A percentile compares a stretch with the other conserved stretches of the same genome.
phyloP scores from a whole-genome alignment of 2,113 vertebrate species.

The Macrotis lagotis region DNA sequence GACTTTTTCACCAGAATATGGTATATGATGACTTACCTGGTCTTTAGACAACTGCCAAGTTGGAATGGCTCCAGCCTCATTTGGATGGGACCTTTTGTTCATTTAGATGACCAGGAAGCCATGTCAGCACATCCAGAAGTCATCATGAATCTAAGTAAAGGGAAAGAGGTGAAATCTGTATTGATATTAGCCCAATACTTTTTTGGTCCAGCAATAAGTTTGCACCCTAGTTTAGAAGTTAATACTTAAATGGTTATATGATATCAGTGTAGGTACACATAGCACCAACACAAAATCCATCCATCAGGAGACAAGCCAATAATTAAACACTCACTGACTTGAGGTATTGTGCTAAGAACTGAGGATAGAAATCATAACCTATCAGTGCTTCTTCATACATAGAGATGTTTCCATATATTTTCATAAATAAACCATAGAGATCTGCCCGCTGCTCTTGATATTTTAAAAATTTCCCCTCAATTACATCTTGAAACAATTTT shows the following conservation, averaged over 20 bases:
- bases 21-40: background rate
- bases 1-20: background rate
- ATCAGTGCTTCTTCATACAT: background rate
- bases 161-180: background rate
- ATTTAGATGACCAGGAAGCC: background rate
- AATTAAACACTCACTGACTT: background rate
- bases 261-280: background rate
- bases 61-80: background rate
- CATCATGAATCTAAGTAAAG: background rate
- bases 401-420: background rate
- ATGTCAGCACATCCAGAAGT: background rate
- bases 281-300: background rate
- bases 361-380: background rate
- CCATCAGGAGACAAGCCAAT: background rate
- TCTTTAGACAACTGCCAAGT: background rate
- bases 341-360: background rate
- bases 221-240: background rate
- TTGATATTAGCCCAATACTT: background rate
- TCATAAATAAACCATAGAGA: background rate
- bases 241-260: background rate
- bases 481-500: background rate
- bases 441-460: background rate
- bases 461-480: background rate
- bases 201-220: background rate
- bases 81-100: background rate